Evolutionary conservation across 2,113 vertebrate genomes (phyloP).

Genomic region (Ceyx margarethae): DNA sequence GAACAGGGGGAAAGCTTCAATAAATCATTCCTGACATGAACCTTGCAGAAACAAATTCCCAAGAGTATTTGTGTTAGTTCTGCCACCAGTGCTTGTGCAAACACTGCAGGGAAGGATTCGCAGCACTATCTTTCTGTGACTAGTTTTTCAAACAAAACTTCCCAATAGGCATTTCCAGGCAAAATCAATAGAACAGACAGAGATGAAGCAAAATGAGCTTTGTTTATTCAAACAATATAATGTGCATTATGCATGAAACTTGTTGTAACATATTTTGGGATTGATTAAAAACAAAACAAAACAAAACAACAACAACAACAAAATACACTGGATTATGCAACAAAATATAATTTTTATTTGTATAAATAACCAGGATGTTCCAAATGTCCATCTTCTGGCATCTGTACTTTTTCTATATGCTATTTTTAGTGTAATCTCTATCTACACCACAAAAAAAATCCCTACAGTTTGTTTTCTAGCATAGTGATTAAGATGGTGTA

Average conservation of each 20-base stretch:
- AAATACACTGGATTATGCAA: neutral
- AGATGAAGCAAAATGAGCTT: neutral
- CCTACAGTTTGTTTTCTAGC: neutral
- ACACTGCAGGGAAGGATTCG: slow-evolving; percentile 31
- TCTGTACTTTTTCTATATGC: neutral
- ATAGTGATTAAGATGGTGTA: neutral
- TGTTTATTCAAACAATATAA: neutral
- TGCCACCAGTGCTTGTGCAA: neutral
- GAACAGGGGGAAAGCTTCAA: slow-evolving; percentile 4
- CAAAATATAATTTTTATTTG: neutral
- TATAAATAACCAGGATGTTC: neutral
- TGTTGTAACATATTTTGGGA: neutral
- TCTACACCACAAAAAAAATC: neutral
- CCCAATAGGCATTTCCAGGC: neutral
- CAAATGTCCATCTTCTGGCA: neutral
- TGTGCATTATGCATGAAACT: neutral
- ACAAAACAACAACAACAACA: neutral
- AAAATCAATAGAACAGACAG: neutral
- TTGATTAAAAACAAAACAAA: neutral
- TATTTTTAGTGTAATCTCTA: neutral
- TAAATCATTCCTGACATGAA: slow-evolving; percentile 51
- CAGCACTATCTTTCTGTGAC: neutral
- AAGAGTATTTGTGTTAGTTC: neutral
- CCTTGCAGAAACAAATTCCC: slow-evolving; percentile 37
- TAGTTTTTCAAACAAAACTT: neutral